Evolutionary conservation across 2,797 vertebrate genomes (phyloP), one percentile per base, ranked within the genome.

Genomic region (Paratrypauchen microcephalus): DNA sequence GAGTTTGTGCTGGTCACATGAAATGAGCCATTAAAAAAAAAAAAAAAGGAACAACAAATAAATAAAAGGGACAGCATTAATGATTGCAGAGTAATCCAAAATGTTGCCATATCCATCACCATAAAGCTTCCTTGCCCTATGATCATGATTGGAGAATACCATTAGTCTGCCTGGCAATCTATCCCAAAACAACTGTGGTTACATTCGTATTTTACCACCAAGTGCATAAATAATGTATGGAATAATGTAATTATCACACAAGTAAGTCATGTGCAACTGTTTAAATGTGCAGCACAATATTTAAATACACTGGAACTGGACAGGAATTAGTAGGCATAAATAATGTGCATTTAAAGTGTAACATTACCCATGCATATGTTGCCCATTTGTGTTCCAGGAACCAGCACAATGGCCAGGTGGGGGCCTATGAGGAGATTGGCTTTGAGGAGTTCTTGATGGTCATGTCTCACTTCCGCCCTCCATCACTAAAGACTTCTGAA

Each of bases 391-490:
- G 15, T 50, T 2, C 1, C 82, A 98, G 97, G 90, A 98, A 98
- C 90, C 93, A 98, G 71, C 87, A 77, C 3, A 86, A 88, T 62
- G 83, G 87, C 6, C 80, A 87, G 30, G 74, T 47, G 61, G 93
- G 93, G 30, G 63, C 41, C 7, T 90, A 77, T 0, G 81, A 94
- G 0, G 95, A 97, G 90, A 97, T 99, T 52, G 83, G 89, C 86
- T 99, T 99, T 0, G 94, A 96, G 77, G 95, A 98, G 83, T 99
- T 99, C 83, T 85, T 99, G 80, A 96, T 93, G 74, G 94, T 98
- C 89, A 96, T 99, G 96, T 95, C 96, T 60, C 94, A 97, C 89
- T 98, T 99, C 89, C 93, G 93, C 60, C 96, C 96, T 30, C 92
- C 95, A 0, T 91, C 91, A 64, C 80, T 91, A 75, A 83, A 87